Conservation (phyloP, 2,797 vertebrate species). For the Furcifer pardalis region DNA sequence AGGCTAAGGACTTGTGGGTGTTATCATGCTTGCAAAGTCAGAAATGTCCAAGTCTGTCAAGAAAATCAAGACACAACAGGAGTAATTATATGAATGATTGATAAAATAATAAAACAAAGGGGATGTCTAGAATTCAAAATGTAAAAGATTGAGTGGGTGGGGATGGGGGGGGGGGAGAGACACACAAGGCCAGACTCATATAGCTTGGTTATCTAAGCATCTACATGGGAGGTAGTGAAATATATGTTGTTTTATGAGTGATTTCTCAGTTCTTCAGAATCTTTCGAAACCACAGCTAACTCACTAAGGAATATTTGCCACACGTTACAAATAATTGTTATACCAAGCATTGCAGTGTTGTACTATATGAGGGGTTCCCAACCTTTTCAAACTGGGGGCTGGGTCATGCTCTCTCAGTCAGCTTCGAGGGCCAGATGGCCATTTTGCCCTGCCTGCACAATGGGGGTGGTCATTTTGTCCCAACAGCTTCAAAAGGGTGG, state of each 20-base stretch:
- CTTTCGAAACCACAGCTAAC: neutral
- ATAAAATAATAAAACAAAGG: neutral
- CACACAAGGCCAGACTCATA: neutral
- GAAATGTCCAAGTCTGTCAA: neutral
- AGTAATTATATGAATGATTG: neutral
- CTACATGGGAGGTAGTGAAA: slow-evolving; percentile 26
- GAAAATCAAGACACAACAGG: neutral
- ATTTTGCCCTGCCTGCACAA: too few relatives aligned
- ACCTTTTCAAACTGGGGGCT: too few relatives aligned
- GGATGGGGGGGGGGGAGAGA: too few relatives aligned
- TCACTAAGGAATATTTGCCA: fast-evolving
- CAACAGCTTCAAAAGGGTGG: too few relatives aligned
- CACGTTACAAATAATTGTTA: neutral
- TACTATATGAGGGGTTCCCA: too few relatives aligned
- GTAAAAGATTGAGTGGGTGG: too few relatives aligned
- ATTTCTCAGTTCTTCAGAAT: neutral
- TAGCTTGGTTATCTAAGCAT: slow-evolving; percentile 3
- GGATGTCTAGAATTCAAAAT: too few relatives aligned
- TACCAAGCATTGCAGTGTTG: fast-evolving
- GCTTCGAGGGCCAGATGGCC: too few relatives aligned
- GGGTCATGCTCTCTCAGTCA: too few relatives aligned
- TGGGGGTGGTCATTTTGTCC: too few relatives aligned
- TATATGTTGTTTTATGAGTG: neutral
- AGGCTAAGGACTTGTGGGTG: neutral
- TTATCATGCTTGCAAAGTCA: neutral